Evolutionary conservation across 2,113 vertebrate genomes (phyloP).

Genomic region (Tyto alba): DNA sequence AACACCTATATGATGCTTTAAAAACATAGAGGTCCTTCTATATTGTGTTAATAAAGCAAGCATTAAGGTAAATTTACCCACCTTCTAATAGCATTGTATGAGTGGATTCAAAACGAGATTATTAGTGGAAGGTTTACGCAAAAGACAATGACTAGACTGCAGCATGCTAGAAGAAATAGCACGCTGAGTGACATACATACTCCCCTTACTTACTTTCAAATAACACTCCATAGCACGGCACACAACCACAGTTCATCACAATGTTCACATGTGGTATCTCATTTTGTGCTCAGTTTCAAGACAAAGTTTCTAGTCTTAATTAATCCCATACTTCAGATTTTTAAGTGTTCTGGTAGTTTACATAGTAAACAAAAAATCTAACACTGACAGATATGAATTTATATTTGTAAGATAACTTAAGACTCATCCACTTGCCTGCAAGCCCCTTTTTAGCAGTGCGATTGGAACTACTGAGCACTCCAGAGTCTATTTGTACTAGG

Average conservation of each 20-base stretch:
- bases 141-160: not conserved
- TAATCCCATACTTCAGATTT: not conserved
- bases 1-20: not conserved
- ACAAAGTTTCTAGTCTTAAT: not conserved
- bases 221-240: not conserved
- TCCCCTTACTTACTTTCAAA: not conserved
- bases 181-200: fast-evolving
- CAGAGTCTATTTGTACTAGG: not conserved
- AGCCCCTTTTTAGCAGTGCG: not conserved
- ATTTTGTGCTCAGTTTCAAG: not conserved
- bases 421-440: not conserved
- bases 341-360: not conserved
- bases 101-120: not conserved
- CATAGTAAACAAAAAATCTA: not conserved
- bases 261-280: fast-evolving
- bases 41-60: not conserved
- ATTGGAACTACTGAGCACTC: not conserved
- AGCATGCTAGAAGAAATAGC: not conserved
- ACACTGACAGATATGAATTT: not conserved
- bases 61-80: not conserved
- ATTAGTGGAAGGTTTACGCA: not conserved
- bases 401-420: not conserved
- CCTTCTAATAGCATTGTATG: not conserved
- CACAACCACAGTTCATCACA: not conserved
- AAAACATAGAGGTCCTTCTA: not conserved